Percentiles rank a stretch among this genome's conserved stretches.
Conservation (phyloP, 2,797 vertebrate genomes). For the Microctenopoma lineatum region DNA sequence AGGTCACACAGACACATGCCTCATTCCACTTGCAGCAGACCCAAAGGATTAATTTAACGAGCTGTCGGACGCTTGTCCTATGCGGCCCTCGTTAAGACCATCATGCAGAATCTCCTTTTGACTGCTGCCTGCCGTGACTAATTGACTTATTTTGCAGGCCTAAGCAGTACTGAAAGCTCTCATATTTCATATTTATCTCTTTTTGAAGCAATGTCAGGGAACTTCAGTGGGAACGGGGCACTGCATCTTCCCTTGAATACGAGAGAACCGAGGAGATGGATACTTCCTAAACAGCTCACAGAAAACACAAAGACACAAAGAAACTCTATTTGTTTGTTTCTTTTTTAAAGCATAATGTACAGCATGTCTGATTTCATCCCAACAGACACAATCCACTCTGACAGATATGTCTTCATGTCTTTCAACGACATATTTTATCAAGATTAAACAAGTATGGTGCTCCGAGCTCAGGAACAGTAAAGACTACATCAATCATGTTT, state of each 20-base stretch:
- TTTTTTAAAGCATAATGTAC: neutral
- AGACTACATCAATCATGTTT: constrained; percentile 74
- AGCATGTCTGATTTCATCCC: constrained; percentile 15
- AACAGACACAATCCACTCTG: constrained; percentile 30
- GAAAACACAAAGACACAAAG: neutral
- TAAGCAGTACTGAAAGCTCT: constrained; percentile 80
- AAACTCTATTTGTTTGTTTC: neutral
- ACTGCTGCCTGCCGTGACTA: constrained; percentile 82
- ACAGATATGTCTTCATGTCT: constrained; percentile 48
- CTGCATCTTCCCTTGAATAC: constrained; percentile 40
- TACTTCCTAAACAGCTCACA: constrained; percentile 26
- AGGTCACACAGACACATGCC: constrained; percentile 80
- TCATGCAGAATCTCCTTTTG: constrained; percentile 81
- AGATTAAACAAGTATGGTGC: constrained; percentile 63
- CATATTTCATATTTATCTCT: constrained; percentile 82
- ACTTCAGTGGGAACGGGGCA: constrained; percentile 53
- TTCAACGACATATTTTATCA: constrained; percentile 63
- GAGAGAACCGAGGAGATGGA: constrained; percentile 21
- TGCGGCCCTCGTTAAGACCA: constrained; percentile 80
- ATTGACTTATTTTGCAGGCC: constrained; percentile 82
- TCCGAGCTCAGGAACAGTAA: constrained; percentile 55
- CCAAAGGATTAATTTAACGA: constrained; percentile 84
- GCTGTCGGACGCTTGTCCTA: constrained; percentile 82
- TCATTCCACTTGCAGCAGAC: constrained; percentile 78
- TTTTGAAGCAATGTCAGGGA: constrained; percentile 70